A percentile compares a stretch with the other conserved stretches of the same genome.
Conservation (phyloP, 2,888 invertebrate genomes). For the Lissocephala sabroskyi region DNA sequence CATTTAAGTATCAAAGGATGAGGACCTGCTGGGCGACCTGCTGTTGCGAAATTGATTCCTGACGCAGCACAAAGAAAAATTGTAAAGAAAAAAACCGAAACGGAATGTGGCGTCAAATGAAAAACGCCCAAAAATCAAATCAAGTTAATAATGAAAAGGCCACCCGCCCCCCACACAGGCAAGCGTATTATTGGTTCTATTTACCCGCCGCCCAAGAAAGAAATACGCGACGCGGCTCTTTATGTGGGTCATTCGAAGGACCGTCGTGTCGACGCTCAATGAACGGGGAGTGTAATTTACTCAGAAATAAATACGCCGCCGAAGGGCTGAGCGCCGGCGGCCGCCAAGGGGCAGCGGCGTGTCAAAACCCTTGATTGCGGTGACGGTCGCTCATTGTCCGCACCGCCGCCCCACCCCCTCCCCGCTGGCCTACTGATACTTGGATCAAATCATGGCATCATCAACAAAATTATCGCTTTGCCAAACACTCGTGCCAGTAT, state of each 20-base stretch:
- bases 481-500: too few species aligned
- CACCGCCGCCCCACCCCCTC: not conserved
- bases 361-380: constrained; percentile 48
- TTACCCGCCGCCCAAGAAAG: too few species aligned
- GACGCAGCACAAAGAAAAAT: too few species aligned
- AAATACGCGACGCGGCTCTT: constrained; percentile 33
- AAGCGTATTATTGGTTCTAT: too few species aligned
- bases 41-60: too few species aligned
- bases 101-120: constrained; percentile 24
- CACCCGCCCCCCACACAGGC: too few species aligned
- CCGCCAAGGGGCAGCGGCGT: constrained; percentile 17
- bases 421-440: constrained; percentile 40
- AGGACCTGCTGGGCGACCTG: too few species aligned
- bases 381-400: constrained; percentile 21
- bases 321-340: constrained; percentile 1
- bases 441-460: constrained; percentile 53
- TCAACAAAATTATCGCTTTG: constrained; percentile 58
- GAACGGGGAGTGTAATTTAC: constrained; percentile 50
- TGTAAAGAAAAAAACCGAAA: too few species aligned
- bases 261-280: constrained; percentile 6
- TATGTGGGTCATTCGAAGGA: constrained; percentile 58
- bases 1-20: too few species aligned
- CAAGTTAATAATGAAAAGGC: constrained; percentile 25
- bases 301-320: constrained; percentile 49
- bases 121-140: constrained; percentile 29